Evolutionary conservation across 2,797 vertebrate genomes (phyloP).

Genomic region (Hemibagrus guttatus): DNA sequence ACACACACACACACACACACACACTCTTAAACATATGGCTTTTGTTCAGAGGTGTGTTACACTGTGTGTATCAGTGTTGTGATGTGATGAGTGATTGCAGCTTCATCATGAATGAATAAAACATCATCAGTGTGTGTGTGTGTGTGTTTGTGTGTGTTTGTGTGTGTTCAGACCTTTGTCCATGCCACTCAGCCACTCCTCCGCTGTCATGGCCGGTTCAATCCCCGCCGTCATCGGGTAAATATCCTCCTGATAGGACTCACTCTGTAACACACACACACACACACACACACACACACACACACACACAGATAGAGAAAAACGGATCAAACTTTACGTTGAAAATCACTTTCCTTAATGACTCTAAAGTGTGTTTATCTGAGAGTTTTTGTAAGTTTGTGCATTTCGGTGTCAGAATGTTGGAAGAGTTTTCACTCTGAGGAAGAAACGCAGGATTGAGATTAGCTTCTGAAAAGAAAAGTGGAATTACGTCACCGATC

Average conservation of each 20-base stretch:
- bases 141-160: conserved; percentile 3
- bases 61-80: too few relatives aligned
- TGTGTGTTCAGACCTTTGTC: conserved; percentile 43
- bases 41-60: not conserved
- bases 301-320: conserved; percentile 15
- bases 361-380: not conserved
- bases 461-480: not conserved
- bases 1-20: too few relatives aligned
- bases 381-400: not conserved
- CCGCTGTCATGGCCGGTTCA: conserved; percentile 79
- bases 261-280: conserved; percentile 71
- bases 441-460: not conserved
- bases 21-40: not conserved
- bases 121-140: not conserved
- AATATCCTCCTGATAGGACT: conserved; percentile 87
- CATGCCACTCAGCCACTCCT: conserved; percentile 81
- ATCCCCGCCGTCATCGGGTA: conserved; percentile 87
- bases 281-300: conserved; percentile 8
- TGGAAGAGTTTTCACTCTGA: not conserved
- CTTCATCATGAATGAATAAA: not conserved
- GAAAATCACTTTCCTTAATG: not conserved
- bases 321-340: not conserved
- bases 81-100: not conserved
- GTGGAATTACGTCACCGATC: not conserved
- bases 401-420: not conserved